Conservation (phyloP, 2,888 invertebrate species). For the Pycnomerus fuliginosus region DNA sequence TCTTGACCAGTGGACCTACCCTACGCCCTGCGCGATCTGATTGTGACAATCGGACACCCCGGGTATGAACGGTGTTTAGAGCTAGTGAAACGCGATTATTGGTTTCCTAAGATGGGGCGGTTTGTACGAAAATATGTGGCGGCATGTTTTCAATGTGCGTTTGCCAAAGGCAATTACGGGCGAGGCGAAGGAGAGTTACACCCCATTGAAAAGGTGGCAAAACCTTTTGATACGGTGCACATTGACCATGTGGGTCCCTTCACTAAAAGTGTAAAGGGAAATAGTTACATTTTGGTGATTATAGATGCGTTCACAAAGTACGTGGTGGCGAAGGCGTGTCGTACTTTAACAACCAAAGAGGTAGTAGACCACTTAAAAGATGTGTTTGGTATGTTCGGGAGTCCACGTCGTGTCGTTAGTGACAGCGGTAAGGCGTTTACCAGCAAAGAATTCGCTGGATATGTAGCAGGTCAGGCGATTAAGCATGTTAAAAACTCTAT, state of each 20-base stretch:
- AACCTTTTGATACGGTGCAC: slow-evolving; percentile 10
- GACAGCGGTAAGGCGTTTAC: slow-evolving; percentile 28
- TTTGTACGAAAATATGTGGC: slow-evolving; percentile 3
- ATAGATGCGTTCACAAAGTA: slow-evolving; percentile 27
- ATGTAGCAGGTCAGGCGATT: slow-evolving; percentile 14
- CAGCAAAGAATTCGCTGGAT: slow-evolving; percentile 21
- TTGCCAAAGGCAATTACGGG: slow-evolving; percentile 32
- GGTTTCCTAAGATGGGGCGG: slow-evolving; percentile 11
- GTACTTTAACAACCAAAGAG: slow-evolving; percentile 8
- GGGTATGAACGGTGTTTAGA: too few relatives aligned
- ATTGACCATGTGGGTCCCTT: slow-evolving; percentile 29
- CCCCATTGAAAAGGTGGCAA: slow-evolving; percentile 6
- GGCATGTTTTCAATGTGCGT: slow-evolving; percentile 36
- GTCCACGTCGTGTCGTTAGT: slow-evolving; percentile 27
- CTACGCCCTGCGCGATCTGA: too few relatives aligned
- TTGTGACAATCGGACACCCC: too few relatives aligned
- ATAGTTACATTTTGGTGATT: slow-evolving; percentile 21
- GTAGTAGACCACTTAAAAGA: slow-evolving; percentile 4
- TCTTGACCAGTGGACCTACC: too few relatives aligned
- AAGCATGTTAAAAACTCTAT: slow-evolving; percentile 23
- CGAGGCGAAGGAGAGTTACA: slow-evolving; percentile 5
- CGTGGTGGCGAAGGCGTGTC: slow-evolving; percentile 8
- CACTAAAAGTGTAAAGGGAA: slow-evolving; percentile 19
- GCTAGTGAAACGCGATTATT: too few relatives aligned
- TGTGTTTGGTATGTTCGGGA: slow-evolving; percentile 11